Conservation (phyloP, 1,140 invertebrate genomes). For the Eupristina koningsbergeri region DNA sequence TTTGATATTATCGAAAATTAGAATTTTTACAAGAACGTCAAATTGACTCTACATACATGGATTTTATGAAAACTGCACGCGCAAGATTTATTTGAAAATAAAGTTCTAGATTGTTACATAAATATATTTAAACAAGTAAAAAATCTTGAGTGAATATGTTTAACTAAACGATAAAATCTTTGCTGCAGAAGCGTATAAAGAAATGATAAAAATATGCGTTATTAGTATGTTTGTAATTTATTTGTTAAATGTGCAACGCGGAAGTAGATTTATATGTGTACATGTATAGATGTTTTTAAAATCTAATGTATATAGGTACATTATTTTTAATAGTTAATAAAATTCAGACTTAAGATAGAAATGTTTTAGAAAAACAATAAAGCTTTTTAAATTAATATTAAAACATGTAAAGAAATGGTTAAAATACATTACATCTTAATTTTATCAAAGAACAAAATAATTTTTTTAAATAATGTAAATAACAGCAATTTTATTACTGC, state of each 20-base stretch:
- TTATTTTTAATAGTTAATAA: neutral
- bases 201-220: conserved; percentile 6
- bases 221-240: neutral
- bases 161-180: conserved; percentile 23
- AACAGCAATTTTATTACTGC: neutral
- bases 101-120: conserved; percentile 13
- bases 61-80: conserved; percentile 11
- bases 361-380: neutral
- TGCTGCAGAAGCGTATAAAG: neutral
- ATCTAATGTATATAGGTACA: neutral
- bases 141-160: neutral
- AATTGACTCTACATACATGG: neutral
- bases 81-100: conserved; percentile 1
- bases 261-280: conserved; percentile 16
- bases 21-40: neutral
- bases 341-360: neutral
- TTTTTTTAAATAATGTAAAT: too few relatives aligned
- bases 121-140: neutral
- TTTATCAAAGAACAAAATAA: neutral
- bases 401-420: neutral
- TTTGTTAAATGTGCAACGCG: neutral
- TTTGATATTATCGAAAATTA: neutral
- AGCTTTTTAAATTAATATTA: neutral
- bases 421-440: neutral
- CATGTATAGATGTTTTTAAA: too few relatives aligned